Conservation (phyloP, 2,797 vertebrate species). For the Sphenopsis melanotis region DNA sequence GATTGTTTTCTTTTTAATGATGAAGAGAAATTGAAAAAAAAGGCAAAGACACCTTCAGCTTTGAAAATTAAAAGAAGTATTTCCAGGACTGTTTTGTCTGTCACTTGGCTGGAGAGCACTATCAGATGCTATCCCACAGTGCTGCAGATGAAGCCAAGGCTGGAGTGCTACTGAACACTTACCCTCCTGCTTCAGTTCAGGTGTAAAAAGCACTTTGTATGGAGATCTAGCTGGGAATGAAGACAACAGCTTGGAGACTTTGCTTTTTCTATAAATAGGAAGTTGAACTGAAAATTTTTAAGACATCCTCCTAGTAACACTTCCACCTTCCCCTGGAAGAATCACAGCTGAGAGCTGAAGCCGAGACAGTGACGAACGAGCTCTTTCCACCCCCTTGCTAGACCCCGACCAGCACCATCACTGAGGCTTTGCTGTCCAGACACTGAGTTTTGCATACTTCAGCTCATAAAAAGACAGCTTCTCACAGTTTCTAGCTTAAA, state of each 20-base stretch:
- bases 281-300: neutral
- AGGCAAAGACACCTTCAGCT: neutral
- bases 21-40: neutral
- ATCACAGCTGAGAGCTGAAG: accelerated
- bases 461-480: neutral
- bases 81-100: neutral
- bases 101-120: neutral
- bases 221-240: neutral
- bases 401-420: neutral
- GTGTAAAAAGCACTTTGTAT: neutral
- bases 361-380: accelerated
- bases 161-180: neutral
- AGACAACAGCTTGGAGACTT: neutral
- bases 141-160: neutral
- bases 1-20: neutral
- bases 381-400: neutral
- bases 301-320: neutral
- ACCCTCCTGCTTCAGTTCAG: neutral
- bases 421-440: neutral
- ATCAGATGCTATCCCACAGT: neutral
- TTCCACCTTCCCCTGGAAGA: neutral
- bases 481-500: neutral
- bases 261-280: neutral
- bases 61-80: neutral
- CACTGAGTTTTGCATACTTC: neutral